A percentile compares a stretch with the other conserved stretches of the same genome.
These are phyloP conservation scores for Drosophila malerkotliana DNA, from an alignment of 1,140 invertebrate species.

Conservation along the genomic window DNA sequence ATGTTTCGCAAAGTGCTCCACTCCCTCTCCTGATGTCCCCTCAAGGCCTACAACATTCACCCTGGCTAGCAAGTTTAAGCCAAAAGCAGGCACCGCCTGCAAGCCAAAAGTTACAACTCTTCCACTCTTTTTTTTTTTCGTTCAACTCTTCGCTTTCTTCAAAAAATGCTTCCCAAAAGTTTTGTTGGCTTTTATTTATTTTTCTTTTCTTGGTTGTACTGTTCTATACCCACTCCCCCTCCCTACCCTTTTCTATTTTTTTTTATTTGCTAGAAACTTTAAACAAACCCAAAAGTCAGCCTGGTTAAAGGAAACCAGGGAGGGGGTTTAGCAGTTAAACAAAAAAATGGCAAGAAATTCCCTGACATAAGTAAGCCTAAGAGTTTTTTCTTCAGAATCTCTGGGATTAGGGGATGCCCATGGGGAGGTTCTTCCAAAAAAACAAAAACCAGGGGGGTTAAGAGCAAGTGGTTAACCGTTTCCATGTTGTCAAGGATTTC, in stretches of 20 bases:
- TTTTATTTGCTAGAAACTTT: constrained; percentile 55
- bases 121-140: constrained; percentile 30
- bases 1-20: constrained; percentile 56
- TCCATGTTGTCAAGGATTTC: constrained; percentile 30
- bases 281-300: constrained; percentile 64
- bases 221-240: constrained; percentile 9
- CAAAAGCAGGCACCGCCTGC: constrained; percentile 33
- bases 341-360: constrained; percentile 18
- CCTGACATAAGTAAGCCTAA: constrained; percentile 78
- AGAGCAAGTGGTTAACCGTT: constrained; percentile 42
- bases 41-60: constrained; percentile 25
- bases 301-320: constrained; percentile 1
- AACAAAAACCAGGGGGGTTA: constrained; percentile 12
- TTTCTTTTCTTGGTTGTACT: constrained; percentile 45
- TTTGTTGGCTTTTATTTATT: constrained; percentile 74
- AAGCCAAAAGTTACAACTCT: constrained; percentile 66
- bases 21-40: neutral
- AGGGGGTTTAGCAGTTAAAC: neutral
- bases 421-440: neutral
- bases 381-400: constrained; percentile 45
- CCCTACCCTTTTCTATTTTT: constrained; percentile 1
- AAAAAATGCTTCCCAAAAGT: constrained; percentile 48
- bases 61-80: constrained; percentile 45
- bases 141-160: constrained; percentile 23
- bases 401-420: constrained; percentile 27